phyloP scores from a whole-genome alignment of 1,140 invertebrate genomes.

The fruit fly (Drosophila melanogaster) region Release_6_plus_ISO1_MT NT_033779.5:2189501-2190000 shows the following conservation, averaged over 20 bases:
- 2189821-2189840: background rate
- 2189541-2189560: constrained; percentile 65
- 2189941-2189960: constrained; percentile 30
- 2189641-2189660: constrained; percentile 66
- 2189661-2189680: constrained; percentile 32
- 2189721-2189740: background rate
- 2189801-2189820: background rate
- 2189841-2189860: background rate
- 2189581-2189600: constrained; percentile 79
- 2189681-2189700: constrained; percentile 36
- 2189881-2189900: background rate
- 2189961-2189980: constrained; percentile 31
- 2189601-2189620: constrained; percentile 60
- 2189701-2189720: constrained; percentile 44
- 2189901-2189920: constrained; percentile 25
- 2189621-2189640: constrained; percentile 37
- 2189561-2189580: constrained; percentile 67
- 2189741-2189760: constrained; percentile 14
- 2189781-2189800: background rate
- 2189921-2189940: constrained; percentile 62
- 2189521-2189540: constrained; percentile 73
- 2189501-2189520: constrained; percentile 45
- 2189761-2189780: background rate
- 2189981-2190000: constrained; percentile 79
- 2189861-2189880: constrained; percentile 5